A percentile compares a stretch with the other conserved stretches of the same genome.
Conservation (phyloP, 2,888 invertebrate genomes). For the Athetis lepigone region DNA sequence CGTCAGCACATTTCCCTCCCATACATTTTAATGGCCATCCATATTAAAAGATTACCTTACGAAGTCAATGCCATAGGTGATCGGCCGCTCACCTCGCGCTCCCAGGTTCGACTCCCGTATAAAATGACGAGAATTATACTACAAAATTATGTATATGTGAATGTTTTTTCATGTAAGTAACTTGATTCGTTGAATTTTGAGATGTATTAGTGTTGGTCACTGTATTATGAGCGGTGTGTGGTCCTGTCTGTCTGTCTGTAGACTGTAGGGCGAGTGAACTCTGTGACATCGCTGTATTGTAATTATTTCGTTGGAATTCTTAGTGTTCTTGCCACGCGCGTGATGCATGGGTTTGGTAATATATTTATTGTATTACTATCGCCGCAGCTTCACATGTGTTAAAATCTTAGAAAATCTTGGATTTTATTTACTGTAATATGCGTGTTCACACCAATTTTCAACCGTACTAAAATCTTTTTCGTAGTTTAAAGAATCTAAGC, state of each 20-base stretch:
- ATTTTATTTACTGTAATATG: no score
- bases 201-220: constrained; percentile 38
- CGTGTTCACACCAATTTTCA: no score
- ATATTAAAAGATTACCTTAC: constrained; percentile 51
- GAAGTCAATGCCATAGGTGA: constrained; percentile 72
- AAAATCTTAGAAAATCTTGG: no score
- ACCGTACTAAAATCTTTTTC: no score
- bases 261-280: constrained; percentile 47
- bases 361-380: neutral
- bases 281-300: constrained; percentile 15
- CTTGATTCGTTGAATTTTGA: constrained; percentile 51
- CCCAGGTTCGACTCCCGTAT: constrained; percentile 71
- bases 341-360: neutral
- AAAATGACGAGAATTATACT: constrained; percentile 66
- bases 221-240: constrained; percentile 46
- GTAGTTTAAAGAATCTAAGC: no score
- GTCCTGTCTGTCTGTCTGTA: constrained; percentile 38
- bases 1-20: constrained; percentile 41
- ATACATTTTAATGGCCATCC: constrained; percentile 38
- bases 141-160: constrained; percentile 56
- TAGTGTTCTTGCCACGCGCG: constrained; percentile 7
- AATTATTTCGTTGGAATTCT: constrained; percentile 29
- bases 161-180: constrained; percentile 53
- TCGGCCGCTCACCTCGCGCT: constrained; percentile 65
- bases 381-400: no score